phyloP scores from a whole-genome alignment of 1,140 invertebrate species.

The Dysdera silvatica region DNA sequence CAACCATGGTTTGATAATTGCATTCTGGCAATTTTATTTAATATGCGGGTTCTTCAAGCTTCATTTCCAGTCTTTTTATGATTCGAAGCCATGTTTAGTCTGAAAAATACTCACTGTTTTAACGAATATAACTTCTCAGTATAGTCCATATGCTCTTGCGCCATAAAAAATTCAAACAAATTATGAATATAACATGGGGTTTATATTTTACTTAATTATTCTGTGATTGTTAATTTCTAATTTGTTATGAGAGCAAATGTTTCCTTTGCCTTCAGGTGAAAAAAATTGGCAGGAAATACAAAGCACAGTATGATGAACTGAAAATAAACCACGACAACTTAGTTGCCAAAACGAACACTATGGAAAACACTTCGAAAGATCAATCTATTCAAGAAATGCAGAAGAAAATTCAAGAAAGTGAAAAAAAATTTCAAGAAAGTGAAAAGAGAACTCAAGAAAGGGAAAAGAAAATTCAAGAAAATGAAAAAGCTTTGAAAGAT shows the following conservation, averaged over 20 bases:
- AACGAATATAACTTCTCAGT: no score
- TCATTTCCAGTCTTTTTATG: no score
- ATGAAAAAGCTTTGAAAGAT: conserved; percentile 10
- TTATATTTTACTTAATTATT: no score
- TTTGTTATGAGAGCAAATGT: not conserved
- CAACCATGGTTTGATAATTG: no score
- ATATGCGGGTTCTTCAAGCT: no score
- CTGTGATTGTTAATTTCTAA: not conserved
- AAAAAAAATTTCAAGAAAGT: conserved; percentile 44
- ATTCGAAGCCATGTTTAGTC: conserved; percentile 7
- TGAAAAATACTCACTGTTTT: no score
- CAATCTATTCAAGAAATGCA: conserved; percentile 19
- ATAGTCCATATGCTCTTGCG: no score
- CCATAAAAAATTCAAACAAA: no score
- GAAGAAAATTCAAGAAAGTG: conserved; percentile 27
- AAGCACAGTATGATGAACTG: conserved; percentile 70
- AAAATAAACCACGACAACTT: conserved; percentile 51
- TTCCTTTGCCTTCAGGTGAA: conserved; percentile 55
- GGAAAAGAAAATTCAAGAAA: conserved; percentile 46
- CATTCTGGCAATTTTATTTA: no score
- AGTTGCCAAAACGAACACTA: conserved; percentile 29
- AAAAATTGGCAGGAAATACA: conserved; percentile 87
- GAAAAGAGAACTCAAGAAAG: conserved; percentile 53
- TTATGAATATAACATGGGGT: no score
- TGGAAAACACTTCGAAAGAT: conserved; percentile 37